These are phyloP conservation scores for Dendrocincla fuliginosa DNA, from an alignment of 2,797 vertebrate genomes.

Conservation along the genomic window DNA sequence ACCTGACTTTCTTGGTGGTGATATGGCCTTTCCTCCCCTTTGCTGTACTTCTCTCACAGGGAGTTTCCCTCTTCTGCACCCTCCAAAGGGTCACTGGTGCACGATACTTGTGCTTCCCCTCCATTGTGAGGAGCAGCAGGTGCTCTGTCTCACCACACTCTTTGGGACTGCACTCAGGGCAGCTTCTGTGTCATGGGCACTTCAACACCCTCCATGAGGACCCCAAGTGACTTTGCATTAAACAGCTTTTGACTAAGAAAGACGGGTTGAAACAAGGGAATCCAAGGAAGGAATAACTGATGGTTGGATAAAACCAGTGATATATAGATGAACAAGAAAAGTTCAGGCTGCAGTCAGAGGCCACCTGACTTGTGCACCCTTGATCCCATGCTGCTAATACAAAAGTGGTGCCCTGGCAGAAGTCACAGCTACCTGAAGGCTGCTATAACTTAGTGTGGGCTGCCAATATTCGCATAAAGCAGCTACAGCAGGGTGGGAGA, in stretches of 20 bases:
- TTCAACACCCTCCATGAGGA: neutral
- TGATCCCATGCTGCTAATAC: neutral
- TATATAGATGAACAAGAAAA: neutral
- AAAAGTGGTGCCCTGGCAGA: neutral
- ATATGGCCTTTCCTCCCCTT: neutral
- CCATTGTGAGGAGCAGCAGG: neutral
- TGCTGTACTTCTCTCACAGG: neutral
- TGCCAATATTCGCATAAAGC: neutral
- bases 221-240: neutral
- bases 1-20: neutral
- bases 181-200: no score
- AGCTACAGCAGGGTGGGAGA: neutral
- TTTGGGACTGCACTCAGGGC: fast-evolving
- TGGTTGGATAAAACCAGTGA: neutral
- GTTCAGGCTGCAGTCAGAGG: neutral
- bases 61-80: neutral
- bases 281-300: neutral
- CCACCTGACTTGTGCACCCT: neutral
- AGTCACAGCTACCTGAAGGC: neutral
- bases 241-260: neutral
- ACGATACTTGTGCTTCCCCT: neutral
- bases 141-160: neutral
- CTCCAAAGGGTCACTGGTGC: neutral
- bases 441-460: neutral
- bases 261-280: neutral